These are phyloP conservation scores for Drosophila merina DNA, from an alignment of 2,888 invertebrate species.

Conservation along the genomic window DNA sequence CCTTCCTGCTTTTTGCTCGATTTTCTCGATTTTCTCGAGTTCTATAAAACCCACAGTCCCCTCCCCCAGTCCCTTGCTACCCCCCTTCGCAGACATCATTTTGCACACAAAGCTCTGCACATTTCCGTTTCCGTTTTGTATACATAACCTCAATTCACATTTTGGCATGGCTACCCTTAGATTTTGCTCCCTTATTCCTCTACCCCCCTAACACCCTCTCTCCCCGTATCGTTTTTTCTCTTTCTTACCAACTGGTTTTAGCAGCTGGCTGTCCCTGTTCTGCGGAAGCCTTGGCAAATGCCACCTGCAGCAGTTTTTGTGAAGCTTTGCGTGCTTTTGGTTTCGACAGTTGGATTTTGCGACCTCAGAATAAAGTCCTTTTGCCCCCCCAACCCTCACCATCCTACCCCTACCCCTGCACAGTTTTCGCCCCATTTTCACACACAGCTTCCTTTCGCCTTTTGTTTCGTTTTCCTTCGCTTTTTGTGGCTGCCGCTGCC, in stretches of 20 bases:
- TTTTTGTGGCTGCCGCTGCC: slow-evolving; percentile 31
- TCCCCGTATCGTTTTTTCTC: neutral
- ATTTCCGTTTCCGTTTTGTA: slow-evolving; percentile 80
- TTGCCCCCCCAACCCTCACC: neutral
- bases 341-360: slow-evolving; percentile 81
- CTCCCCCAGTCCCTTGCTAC: neutral
- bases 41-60: slow-evolving; percentile 2
- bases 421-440: slow-evolving; percentile 9
- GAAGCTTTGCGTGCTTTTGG: slow-evolving; percentile 79
- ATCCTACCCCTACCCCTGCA: neutral
- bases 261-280: slow-evolving; percentile 24
- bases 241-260: neutral
- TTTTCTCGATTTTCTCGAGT: slow-evolving; percentile 2
- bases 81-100: slow-evolving; percentile 68
- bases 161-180: slow-evolving; percentile 67
- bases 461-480: slow-evolving; percentile 66
- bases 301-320: slow-evolving; percentile 72
- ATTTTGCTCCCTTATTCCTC: slow-evolving; percentile 36
- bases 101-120: slow-evolving; percentile 78
- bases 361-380: slow-evolving; percentile 59
- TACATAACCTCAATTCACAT: slow-evolving; percentile 81
- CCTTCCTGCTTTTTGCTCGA: no score
- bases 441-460: slow-evolving; percentile 56
- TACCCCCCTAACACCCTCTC: neutral
- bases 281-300: slow-evolving; percentile 56